Evolutionary conservation across 2,888 invertebrate species (phyloP).

Genomic region (Agriopis marginaria): DNA sequence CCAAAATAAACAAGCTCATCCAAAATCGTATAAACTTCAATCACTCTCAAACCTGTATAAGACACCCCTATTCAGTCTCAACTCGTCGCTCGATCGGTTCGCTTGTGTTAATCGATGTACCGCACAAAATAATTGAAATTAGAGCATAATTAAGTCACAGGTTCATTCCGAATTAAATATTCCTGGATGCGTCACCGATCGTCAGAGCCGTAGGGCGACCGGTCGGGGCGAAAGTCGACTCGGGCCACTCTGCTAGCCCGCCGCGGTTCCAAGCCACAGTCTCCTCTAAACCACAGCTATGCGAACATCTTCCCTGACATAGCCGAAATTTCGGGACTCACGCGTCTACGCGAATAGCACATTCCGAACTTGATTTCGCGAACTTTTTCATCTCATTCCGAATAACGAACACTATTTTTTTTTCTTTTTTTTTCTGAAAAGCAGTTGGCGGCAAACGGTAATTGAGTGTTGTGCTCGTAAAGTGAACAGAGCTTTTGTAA

Average conservation of each 20-base stretch:
- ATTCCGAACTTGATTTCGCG: slow-evolving; percentile 49
- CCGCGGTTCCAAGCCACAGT: slow-evolving; percentile 81
- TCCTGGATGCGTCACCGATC: slow-evolving; percentile 83
- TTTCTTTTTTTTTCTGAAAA: slow-evolving; percentile 57
- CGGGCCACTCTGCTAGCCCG: slow-evolving; percentile 77
- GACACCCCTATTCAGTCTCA: slow-evolving; percentile 43
- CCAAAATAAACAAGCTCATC: slow-evolving; percentile 34
- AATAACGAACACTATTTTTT: slow-evolving; percentile 55
- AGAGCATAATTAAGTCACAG: slow-evolving; percentile 60
- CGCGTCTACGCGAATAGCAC: slow-evolving; percentile 75
- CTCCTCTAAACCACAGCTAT: slow-evolving; percentile 86
- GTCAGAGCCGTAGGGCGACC: slow-evolving; percentile 82
- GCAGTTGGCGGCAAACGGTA: slow-evolving; percentile 82
- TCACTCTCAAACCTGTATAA: slow-evolving; percentile 46
- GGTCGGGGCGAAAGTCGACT: slow-evolving; percentile 85
- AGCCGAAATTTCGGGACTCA: slow-evolving; percentile 78
- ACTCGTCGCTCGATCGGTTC: slow-evolving; percentile 34
- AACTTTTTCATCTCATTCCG: slow-evolving; percentile 45
- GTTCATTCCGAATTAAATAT: slow-evolving; percentile 73
- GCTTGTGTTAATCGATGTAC: slow-evolving; percentile 27
- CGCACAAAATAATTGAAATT: slow-evolving; percentile 38
- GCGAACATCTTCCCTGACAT: slow-evolving; percentile 84
- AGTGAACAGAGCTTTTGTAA: slow-evolving; percentile 75
- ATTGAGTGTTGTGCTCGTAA: slow-evolving; percentile 79
- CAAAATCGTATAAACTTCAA: slow-evolving; percentile 62